A percentile compares a stretch with the other conserved stretches of the same genome.
These are phyloP conservation scores for Tachuris rubrigastra DNA, from an alignment of 2,113 vertebrate species.

Conservation along the genomic window DNA sequence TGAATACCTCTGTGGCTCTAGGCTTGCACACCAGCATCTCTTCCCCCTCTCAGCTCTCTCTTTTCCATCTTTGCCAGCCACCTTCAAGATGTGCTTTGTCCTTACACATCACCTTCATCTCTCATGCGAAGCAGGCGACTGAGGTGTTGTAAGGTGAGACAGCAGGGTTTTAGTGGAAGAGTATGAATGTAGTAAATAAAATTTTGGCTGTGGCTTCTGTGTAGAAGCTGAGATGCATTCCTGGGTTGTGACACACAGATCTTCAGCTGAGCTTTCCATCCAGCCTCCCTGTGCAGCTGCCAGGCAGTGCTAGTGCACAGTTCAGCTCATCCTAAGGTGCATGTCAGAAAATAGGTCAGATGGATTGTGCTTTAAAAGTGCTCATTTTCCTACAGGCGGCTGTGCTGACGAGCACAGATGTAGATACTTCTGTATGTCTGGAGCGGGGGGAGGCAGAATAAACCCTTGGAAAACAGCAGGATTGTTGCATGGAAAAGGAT, in stretches of 20 bases:
- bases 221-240: neutral
- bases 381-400: neutral
- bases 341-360: conserved; percentile 58
- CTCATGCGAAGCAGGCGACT: neutral
- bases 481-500: neutral
- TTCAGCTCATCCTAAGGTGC: conserved; percentile 24
- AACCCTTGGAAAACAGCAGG: neutral
- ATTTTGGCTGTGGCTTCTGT: neutral
- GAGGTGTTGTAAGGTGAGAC: neutral
- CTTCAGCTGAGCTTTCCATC: neutral
- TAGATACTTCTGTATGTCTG: neutral
- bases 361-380: neutral
- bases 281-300: neutral
- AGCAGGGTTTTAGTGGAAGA: neutral
- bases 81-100: neutral
- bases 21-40: neutral
- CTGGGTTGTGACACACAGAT: rapidly evolving
- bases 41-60: neutral
- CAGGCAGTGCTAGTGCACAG: neutral
- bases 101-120: neutral
- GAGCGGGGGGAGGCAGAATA: neutral
- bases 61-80: neutral
- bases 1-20: neutral
- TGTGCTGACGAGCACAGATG: conserved; percentile 33
- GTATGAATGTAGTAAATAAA: neutral